These are phyloP conservation scores for Murina feae DNA, from an alignment of 2,113 vertebrate species.

Conservation along the genomic window DNA sequence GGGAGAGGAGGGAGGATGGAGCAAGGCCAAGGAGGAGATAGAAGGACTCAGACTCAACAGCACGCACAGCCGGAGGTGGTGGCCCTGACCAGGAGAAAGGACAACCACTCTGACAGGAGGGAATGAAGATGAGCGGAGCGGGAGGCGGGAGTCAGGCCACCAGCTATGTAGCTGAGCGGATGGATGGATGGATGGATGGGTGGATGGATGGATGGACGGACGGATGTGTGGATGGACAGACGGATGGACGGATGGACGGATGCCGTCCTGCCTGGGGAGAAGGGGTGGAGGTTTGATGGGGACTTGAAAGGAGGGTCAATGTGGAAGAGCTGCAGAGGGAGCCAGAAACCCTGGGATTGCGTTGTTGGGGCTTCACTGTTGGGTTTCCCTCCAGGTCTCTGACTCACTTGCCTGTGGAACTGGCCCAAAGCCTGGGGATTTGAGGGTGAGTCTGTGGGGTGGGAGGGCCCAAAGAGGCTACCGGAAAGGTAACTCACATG, in stretches of 20 bases:
- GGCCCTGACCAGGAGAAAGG: neutral
- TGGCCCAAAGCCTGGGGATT: rapidly evolving
- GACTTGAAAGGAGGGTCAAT: neutral
- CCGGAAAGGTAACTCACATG: neutral
- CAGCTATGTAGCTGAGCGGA: neutral
- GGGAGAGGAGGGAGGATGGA: neutral
- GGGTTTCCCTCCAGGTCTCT: neutral
- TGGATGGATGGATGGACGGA: no score
- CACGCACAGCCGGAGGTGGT: neutral
- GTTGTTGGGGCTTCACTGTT: neutral
- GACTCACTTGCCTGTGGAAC: neutral
- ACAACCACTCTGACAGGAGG: no score
- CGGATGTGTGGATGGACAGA: no score
- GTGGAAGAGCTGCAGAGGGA: neutral
- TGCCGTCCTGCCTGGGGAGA: neutral
- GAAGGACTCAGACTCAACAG: neutral
- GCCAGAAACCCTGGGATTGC: neutral
- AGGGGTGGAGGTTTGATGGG: neutral
- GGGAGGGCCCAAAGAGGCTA: neutral
- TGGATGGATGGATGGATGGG: no score
- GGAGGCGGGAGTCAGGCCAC: neutral
- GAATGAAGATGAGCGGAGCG: neutral
- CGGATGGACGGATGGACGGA: no score
- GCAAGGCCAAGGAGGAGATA: neutral
- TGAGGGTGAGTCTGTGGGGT: neutral